A percentile compares a stretch with the other conserved stretches of the same genome.
Conservation (phyloP, 1,140 invertebrate genomes). For the Diorhabda sublineata region DNA sequence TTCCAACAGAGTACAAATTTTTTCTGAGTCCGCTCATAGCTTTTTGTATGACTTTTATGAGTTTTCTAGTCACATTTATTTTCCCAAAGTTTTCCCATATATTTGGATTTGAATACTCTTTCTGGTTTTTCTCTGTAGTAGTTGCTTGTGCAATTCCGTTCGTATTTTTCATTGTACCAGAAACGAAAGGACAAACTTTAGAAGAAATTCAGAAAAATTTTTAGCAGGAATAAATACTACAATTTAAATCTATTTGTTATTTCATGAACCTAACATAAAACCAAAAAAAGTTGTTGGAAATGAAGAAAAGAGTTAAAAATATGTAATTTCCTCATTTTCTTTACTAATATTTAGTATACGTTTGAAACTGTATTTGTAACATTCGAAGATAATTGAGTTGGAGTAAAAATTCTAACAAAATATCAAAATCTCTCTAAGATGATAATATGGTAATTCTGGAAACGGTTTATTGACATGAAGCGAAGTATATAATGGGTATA, state of each 20-base stretch:
- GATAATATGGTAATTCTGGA: no score
- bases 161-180: slow-evolving; percentile 61
- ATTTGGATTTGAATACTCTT: slow-evolving; percentile 65
- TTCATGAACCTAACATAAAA: background rate
- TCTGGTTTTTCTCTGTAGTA: slow-evolving; percentile 72
- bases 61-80: slow-evolving; percentile 73
- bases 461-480: no score
- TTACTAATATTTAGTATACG: background rate
- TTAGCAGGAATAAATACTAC: background rate
- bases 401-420: no score
- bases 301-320: background rate
- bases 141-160: slow-evolving; percentile 58
- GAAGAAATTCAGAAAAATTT: slow-evolving; percentile 45
- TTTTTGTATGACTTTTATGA: slow-evolving; percentile 65
- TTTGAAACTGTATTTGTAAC: background rate
- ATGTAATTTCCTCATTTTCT: background rate
- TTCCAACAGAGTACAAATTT: slow-evolving; percentile 65
- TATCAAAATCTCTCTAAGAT: no score
- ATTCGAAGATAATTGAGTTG: no score
- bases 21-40: slow-evolving; percentile 42
- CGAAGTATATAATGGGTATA: no score
- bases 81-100: slow-evolving; percentile 57
- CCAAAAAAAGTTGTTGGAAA: background rate
- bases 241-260: background rate
- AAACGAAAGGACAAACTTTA: slow-evolving; percentile 76